Base-by-base conservation (phyloP, 2,113 vertebrate species). In the Tautogolabrus adspersus region DNA sequence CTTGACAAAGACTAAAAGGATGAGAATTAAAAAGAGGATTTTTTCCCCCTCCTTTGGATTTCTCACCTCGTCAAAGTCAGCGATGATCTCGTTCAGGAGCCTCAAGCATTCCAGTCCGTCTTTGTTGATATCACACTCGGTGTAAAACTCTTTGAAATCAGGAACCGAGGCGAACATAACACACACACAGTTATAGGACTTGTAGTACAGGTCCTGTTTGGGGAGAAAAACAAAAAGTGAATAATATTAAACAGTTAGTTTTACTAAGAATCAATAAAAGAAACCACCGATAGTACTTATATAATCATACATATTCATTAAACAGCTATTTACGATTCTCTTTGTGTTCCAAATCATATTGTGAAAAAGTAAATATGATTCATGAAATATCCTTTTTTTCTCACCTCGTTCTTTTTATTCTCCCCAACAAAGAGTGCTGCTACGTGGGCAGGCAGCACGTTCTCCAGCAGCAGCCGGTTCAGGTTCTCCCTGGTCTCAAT, bases 81-180 rank as follows among this genome's bases (percentile, higher is more conserved):
- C 96, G 22, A 99, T 97, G 82, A 99, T 99, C 93, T 99, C 98
- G 37, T 99, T 99, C 8, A 99, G 91, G 44, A 99, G 96, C 64
- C 98, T 91, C 83, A 99, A 92, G 72, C 98, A 99, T 87, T 99
- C 98, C 90, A 99, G 94, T n/a, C 98, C 98, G 72, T 99, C 98
- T 87, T 99, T 99, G 92, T 99, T 99, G 92, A 99, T 96, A 55
- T 99, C 98, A 8, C 97, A 99, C 85, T 99, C 98, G 0, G 97
- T 99, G 91, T 99, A 99, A 89, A 99, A 99, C 67, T 99, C 98
- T 90, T 99, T 99, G 90, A 99, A 99, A 88, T 99, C 98, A 0
- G 98, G 98, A 52, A 99, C 96, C 0, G 98, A 99, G 4, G 98
- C 98, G 13, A 99, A 99, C 97, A 99, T 97, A 91, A 99, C 98